Percentiles rank a stretch among this genome's conserved stretches.
These are phyloP conservation scores for Sciurus vulgaris DNA, from an alignment of 2,797 vertebrate species.

Conservation along the genomic window DNA sequence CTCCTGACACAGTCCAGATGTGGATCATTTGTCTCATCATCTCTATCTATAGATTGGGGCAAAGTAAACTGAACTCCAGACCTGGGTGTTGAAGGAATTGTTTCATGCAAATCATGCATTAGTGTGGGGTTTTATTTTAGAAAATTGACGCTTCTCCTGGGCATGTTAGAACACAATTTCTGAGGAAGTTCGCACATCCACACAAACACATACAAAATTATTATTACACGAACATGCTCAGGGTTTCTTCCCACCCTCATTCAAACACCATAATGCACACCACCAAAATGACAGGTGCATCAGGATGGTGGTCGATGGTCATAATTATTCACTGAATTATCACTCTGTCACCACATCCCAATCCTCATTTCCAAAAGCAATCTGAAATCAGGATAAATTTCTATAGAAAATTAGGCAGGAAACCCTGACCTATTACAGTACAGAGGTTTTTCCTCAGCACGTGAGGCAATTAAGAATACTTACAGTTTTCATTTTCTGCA, in stretches of 20 bases:
- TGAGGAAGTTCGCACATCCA: background rate
- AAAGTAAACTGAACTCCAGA: no score
- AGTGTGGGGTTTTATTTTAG: background rate
- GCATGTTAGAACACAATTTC: background rate
- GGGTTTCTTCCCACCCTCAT: background rate
- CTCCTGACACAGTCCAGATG: no score
- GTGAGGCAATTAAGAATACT: background rate
- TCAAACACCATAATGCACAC: background rate
- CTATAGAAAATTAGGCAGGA: background rate
- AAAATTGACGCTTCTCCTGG: no score
- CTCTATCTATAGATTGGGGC: no score
- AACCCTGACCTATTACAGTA: background rate
- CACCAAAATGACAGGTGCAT: background rate
- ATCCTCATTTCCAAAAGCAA: background rate
- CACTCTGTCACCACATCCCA: background rate
- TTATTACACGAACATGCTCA: background rate
- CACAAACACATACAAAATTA: background rate
- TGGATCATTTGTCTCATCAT: no score
- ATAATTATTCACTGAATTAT: no score
- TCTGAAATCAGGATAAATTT: background rate
- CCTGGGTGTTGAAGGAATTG: background rate
- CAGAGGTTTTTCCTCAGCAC: background rate
- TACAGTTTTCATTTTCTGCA: background rate
- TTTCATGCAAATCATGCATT: no score
- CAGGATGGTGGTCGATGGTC: fast-evolving